A percentile compares a stretch with the other conserved stretches of the same genome.
phyloP scores from a whole-genome alignment of 2,113 vertebrate species.

The Sorex fumeus region DNA sequence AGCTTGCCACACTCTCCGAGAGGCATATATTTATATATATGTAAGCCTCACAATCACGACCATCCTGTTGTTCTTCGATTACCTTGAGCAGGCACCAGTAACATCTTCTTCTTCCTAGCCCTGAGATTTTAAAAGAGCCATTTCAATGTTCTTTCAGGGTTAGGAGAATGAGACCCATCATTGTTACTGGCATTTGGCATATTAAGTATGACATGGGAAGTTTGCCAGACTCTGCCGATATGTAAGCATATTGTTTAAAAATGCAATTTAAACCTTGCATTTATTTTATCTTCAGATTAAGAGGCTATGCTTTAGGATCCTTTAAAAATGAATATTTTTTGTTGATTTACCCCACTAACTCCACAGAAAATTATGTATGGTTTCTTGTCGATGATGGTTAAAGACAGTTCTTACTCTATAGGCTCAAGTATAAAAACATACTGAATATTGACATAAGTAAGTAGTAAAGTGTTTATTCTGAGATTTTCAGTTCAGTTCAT shows the following conservation, averaged over 20 bases:
- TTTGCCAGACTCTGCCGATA: no score
- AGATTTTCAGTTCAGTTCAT: constrained; percentile 9
- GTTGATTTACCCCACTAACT: neutral
- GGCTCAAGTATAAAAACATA: neutral
- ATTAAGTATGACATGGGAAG: no score
- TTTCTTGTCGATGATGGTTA: neutral
- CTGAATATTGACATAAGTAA: neutral
- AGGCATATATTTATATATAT: no score
- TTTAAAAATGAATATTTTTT: neutral
- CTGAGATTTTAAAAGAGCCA: no score
- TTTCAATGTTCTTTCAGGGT: no score
- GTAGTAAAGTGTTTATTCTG: neutral
- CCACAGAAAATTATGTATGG: neutral
- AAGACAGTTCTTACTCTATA: neutral
- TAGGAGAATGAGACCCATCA: no score
- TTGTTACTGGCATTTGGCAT: no score
- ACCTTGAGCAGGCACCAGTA: no score
- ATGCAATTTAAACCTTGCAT: neutral
- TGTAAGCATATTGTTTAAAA: neutral
- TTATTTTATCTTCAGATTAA: neutral
- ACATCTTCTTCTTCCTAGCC: no score
- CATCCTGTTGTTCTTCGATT: no score
- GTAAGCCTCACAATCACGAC: no score
- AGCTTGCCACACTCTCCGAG: no score
- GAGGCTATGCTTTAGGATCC: neutral